Percentiles rank a stretch among this genome's conserved stretches.
phyloP scores from a whole-genome alignment of 2,797 vertebrate species.

The Monodelphis domestica region DNA sequence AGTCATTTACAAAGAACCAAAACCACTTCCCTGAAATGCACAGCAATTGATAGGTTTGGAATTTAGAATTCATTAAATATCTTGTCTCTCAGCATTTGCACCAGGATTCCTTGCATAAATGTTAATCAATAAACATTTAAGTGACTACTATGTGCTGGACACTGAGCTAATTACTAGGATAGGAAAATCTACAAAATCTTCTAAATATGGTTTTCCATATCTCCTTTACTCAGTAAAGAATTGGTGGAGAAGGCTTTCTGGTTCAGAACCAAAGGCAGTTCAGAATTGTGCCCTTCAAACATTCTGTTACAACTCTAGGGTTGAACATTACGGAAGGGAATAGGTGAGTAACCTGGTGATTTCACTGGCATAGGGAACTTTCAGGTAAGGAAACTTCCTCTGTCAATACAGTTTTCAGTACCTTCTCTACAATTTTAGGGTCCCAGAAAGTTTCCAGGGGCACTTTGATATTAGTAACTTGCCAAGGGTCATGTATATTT shows the following conservation, averaged over 20 bases:
- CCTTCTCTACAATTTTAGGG: too few relatives aligned
- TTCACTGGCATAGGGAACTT: too few relatives aligned
- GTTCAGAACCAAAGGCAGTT: constrained; percentile 19
- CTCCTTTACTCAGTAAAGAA: constrained; percentile 40
- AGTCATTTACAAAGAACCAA: background rate
- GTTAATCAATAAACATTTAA: constrained; percentile 23
- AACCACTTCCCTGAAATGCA: background rate
- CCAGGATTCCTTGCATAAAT: background rate
- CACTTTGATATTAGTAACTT: too few relatives aligned
- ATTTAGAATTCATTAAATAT: constrained; percentile 35
- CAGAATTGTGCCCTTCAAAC: constrained; percentile 21
- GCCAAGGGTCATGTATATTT: too few relatives aligned
- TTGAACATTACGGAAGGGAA: background rate
- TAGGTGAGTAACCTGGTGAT: too few relatives aligned
- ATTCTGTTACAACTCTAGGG: background rate
- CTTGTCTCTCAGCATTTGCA: background rate
- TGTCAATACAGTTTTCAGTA: too few relatives aligned
- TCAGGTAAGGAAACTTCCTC: too few relatives aligned
- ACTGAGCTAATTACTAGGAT: background rate
- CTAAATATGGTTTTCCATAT: background rate
- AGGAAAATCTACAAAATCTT: background rate
- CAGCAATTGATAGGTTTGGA: background rate
- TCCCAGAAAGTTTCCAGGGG: too few relatives aligned
- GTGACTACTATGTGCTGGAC: background rate
- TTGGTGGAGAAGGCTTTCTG: constrained; percentile 26